Percentiles rank a stretch among this genome's conserved stretches.
Conservation (phyloP, 2,113 vertebrate genomes). For the Gymnarchus niloticus region DNA sequence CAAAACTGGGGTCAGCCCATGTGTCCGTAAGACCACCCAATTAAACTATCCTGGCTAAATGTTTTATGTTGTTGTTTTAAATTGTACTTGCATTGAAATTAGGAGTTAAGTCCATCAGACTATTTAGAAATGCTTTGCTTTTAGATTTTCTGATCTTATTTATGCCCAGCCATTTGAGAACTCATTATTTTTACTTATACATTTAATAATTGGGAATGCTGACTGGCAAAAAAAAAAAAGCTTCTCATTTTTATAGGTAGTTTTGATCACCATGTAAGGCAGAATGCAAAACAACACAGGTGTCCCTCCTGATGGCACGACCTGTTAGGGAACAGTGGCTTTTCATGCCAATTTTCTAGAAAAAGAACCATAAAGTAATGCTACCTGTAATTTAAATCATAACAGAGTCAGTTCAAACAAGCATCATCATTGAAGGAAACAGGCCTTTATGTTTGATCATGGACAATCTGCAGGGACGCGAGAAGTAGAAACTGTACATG, state of each 20-base stretch:
- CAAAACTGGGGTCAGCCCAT: too few species aligned
- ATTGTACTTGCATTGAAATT: neutral
- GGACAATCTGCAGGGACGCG: slow-evolving; percentile 27
- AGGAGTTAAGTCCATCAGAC: neutral
- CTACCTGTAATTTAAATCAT: slow-evolving; percentile 44
- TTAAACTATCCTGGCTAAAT: neutral
- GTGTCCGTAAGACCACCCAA: too few species aligned
- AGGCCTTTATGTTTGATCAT: slow-evolving; percentile 35
- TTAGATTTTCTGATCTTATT: too few species aligned
- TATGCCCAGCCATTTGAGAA: neutral
- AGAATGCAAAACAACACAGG: slow-evolving; percentile 8
- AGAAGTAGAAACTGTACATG: slow-evolving; percentile 15
- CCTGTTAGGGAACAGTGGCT: slow-evolving; percentile 34
- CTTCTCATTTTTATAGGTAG: slow-evolving; percentile 26
- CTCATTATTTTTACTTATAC: slow-evolving; percentile 21
- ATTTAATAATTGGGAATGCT: slow-evolving; percentile 37
- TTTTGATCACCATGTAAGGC: slow-evolving; percentile 21
- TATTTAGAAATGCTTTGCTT: neutral
- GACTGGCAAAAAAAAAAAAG: slow-evolving; percentile 14
- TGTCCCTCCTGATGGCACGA: slow-evolving; percentile 20
- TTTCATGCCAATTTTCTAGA: slow-evolving; percentile 44
- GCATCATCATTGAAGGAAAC: slow-evolving; percentile 31
- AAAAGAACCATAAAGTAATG: slow-evolving; percentile 37
- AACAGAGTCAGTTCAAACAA: slow-evolving; percentile 32
- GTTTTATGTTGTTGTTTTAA: neutral